Evolutionary conservation across 2,797 vertebrate species (phyloP).

Genomic region (Phylloscopus collybita): DNA sequence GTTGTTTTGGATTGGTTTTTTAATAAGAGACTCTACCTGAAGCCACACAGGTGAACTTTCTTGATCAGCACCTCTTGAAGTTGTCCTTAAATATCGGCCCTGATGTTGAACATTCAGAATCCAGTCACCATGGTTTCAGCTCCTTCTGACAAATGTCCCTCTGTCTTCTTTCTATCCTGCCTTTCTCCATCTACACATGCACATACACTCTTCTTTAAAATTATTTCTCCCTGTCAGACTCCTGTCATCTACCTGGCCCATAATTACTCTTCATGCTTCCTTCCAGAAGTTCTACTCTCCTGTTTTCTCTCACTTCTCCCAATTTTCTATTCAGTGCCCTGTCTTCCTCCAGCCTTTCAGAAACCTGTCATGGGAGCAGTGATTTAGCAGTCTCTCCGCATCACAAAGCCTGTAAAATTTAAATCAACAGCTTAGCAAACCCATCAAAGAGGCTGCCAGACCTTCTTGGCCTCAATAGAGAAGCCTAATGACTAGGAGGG

Average conservation of each 20-base stretch:
- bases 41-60: background rate
- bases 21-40: background rate
- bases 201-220: background rate
- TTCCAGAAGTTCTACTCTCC: background rate
- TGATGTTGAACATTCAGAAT: background rate
- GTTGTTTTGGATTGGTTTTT: background rate
- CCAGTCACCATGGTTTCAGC: background rate
- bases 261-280: background rate
- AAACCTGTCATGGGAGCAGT: slow-evolving; percentile 16
- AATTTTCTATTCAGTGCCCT: slow-evolving; percentile 11
- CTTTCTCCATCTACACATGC: background rate
- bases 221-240: background rate
- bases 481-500: slow-evolving; percentile 24
- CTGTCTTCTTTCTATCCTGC: background rate
- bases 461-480: slow-evolving; percentile 37
- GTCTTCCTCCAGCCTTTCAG: background rate
- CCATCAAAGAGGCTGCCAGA: slow-evolving; percentile 39
- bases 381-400: slow-evolving; percentile 48
- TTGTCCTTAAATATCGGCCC: background rate
- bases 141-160: background rate
- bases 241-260: background rate
- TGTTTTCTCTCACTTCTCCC: background rate
- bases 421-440: slow-evolving; percentile 38
- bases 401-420: slow-evolving; percentile 44
- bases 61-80: background rate